Evolutionary conservation across 1,140 invertebrate genomes (phyloP).

Genomic region (Drosophila ambigua): DNA sequence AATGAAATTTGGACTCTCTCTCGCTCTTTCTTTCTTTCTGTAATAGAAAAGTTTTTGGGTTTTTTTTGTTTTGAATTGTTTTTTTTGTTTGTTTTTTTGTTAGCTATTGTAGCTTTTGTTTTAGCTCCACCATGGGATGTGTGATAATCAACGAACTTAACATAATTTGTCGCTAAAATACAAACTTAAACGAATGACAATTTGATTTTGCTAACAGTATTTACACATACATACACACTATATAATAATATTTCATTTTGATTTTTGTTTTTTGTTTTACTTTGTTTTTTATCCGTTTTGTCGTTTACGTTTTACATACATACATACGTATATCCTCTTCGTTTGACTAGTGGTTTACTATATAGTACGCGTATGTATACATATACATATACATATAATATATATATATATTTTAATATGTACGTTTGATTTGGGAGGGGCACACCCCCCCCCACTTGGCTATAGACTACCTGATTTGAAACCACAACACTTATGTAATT

Average conservation of each 20-base stretch:
- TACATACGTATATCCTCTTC: conserved; percentile 17
- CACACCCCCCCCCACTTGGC: conserved; percentile 19
- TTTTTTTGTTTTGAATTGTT: conserved; percentile 14
- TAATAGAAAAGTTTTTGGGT: conserved; percentile 34
- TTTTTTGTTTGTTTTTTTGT: conserved; percentile 5
- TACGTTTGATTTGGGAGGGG: conserved; percentile 19
- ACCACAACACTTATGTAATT: conserved; percentile 71
- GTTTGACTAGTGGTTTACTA: conserved; percentile 69
- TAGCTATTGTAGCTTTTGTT: not conserved
- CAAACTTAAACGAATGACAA: conserved; percentile 53
- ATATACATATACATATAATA: conserved; percentile 11
- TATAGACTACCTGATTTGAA: conserved; percentile 70
- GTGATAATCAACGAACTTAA: conserved; percentile 47
- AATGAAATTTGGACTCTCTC: conserved; percentile 56
- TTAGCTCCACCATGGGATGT: conserved; percentile 13
- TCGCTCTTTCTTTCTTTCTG: not conserved
- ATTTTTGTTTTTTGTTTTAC: conserved; percentile 21
- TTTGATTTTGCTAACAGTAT: conserved; percentile 49
- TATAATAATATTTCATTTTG: conserved; percentile 42
- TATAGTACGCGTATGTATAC: conserved; percentile 3
- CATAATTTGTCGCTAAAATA: conserved; percentile 59
- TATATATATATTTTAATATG: conserved; percentile 31
- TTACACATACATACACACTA: conserved; percentile 58
- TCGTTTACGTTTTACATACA: conserved; percentile 8
- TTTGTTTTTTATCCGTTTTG: conserved; percentile 16